Base-by-base conservation (phyloP, 2,888 invertebrate species). In the Drosophila antonietae region DNA sequence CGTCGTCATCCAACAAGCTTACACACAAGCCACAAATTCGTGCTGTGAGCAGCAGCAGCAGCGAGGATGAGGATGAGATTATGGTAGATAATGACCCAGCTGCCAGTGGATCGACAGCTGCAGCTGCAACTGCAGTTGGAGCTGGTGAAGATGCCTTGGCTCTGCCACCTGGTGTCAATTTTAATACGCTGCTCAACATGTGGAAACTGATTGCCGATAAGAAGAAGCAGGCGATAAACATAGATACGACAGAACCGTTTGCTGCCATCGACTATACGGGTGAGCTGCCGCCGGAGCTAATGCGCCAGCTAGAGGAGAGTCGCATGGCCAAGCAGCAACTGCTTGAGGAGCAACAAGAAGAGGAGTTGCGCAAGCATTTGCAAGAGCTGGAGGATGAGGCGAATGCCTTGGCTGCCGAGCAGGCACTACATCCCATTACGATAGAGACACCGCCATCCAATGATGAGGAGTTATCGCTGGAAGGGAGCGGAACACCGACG, bases 41-140 rank as follows among this genome's bases (percentile, higher is more conserved):
- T 28, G 91, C 91, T 4, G 91, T 91, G 33, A 91, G 91, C 75
- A 91, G 91, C 80, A 90, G 90, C 58, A 90, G 90, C 33, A 89
- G 88, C 43, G 91, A 91, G 64, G 91, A 91, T 41, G 89, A 89
- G 18, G 83, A 79, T 23, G 59, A 39, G 28, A 55, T 55, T 12
- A 31, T 39, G 41, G 39, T 55, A 12, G 55, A 55, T 28, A 41
- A 55, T 41, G 39, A n/a, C 2, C 8, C 56, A 20, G 35, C 12
- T 2, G 28, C 12, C 1, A 28, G 12, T 5, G 46, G 23, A 49
- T 31, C 49, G 1, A 3, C 33, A 33, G 10, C 46, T 23, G 67
- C 9, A n/a, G 33, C n/a, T 8, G 8, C 2, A 4, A 8, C 49
- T n/a, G 12, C 12, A 8, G 10, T 33, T 14, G 37, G 15, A 20